phyloP scores from a whole-genome alignment of 1,140 invertebrate species.

The Pollicipes pollicipes region DNA sequence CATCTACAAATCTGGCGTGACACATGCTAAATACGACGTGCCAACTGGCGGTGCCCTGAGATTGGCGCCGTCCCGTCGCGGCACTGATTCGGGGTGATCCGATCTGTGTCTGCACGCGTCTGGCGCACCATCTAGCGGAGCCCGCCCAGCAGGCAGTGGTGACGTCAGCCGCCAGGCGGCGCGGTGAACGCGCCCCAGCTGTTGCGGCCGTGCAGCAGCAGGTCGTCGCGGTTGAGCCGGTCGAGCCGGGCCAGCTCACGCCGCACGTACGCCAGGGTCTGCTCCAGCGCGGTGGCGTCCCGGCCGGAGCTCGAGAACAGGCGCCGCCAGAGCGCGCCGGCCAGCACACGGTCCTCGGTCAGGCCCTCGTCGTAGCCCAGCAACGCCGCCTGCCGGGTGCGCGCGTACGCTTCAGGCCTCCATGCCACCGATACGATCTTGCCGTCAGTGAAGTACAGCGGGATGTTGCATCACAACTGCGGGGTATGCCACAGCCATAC shows the following conservation, averaged over 20 bases:
- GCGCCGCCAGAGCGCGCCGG: conserved; percentile 62
- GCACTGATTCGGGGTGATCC: no score
- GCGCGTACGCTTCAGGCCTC: background rate
- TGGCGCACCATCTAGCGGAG: no score
- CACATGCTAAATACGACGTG: no score
- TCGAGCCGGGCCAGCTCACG: conserved; percentile 20
- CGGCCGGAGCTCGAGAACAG: conserved; percentile 37
- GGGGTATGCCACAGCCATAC: background rate
- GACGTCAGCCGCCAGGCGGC: background rate
- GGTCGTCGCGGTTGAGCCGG: background rate
- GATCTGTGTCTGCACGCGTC: no score
- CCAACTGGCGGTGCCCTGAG: no score
- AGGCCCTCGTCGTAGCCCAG: conserved; percentile 74
- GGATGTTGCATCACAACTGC: no score
- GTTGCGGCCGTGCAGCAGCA: background rate
- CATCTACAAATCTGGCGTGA: no score
- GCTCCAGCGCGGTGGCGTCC: conserved; percentile 18
- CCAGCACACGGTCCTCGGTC: conserved; percentile 49
- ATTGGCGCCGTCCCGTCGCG: no score
- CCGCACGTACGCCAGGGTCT: conserved; percentile 21
- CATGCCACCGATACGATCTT: no score
- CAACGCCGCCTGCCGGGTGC: conserved; percentile 49
- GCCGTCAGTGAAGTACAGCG: no score
- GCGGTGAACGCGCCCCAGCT: background rate
- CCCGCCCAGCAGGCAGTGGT: background rate